These are phyloP conservation scores for Parnassius smintheus DNA, from an alignment of 2,888 invertebrate genomes.

Conservation along the genomic window DNA sequence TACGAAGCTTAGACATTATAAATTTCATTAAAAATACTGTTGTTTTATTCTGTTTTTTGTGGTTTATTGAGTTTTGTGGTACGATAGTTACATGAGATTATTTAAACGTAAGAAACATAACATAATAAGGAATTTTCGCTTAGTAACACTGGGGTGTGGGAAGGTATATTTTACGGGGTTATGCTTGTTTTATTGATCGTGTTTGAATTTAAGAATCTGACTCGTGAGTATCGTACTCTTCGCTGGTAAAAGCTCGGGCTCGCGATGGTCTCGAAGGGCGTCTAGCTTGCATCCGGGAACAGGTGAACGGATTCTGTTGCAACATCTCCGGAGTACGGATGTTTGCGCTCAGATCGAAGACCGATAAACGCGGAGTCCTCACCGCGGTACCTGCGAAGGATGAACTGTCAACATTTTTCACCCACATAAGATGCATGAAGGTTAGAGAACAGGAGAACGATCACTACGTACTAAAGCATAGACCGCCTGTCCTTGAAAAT, in stretches of 20 bases:
- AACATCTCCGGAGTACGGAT: constrained; percentile 51
- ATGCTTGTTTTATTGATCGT: too few species aligned
- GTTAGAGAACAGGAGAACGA: too few species aligned
- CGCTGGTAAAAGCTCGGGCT: constrained; percentile 57
- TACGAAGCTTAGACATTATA: constrained; percentile 78
- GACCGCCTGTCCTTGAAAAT: too few species aligned
- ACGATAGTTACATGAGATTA: too few species aligned
- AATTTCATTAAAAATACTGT: constrained; percentile 65
- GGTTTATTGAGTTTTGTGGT: background rate
- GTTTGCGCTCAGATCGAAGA: constrained; percentile 67
- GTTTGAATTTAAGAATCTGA: constrained; percentile 49
- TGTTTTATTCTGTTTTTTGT: too few species aligned
- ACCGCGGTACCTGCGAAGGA: constrained; percentile 57
- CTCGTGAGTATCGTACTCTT: constrained; percentile 71
- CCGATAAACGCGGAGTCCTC: constrained; percentile 62
- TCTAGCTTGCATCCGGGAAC: constrained; percentile 30
- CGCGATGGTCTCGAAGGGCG: constrained; percentile 41
- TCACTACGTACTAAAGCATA: too few species aligned
- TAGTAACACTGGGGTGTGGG: too few species aligned
- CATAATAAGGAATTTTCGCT: too few species aligned
- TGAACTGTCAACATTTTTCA: too few species aligned
- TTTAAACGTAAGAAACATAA: too few species aligned
- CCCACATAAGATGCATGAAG: too few species aligned
- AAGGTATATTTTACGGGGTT: too few species aligned
- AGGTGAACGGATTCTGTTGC: constrained; percentile 29